Percentiles rank a stretch among this genome's conserved stretches.
Evolutionary conservation across 1,140 invertebrate genomes (phyloP).

Genomic region (Drosophila baimaii): DNA sequence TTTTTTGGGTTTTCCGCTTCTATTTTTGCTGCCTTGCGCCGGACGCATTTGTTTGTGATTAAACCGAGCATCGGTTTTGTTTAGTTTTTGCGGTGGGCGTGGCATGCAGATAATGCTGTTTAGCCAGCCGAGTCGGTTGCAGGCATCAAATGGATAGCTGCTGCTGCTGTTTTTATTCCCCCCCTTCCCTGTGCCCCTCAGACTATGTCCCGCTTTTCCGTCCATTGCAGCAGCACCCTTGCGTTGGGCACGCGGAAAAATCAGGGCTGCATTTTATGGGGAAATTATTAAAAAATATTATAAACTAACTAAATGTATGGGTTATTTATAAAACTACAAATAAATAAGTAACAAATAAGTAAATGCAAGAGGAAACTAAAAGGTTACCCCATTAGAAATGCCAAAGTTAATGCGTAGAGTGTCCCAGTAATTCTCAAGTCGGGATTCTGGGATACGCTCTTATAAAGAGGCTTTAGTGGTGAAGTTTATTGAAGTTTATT

Average conservation of each 20-base stretch:
- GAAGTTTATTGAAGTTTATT: no score
- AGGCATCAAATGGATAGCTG: conserved; percentile 30
- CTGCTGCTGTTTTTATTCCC: neutral
- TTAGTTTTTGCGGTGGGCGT: conserved; percentile 57
- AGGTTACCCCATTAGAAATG: no score
- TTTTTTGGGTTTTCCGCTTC: conserved; percentile 2
- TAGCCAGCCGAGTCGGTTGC: conserved; percentile 34
- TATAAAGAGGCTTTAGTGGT: no score
- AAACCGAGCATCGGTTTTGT: conserved; percentile 65
- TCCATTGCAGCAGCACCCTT: no score
- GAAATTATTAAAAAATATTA: neutral
- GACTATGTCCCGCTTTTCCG: neutral
- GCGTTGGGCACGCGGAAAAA: neutral
- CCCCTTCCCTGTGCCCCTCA: neutral
- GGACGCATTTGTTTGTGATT: conserved; percentile 78
- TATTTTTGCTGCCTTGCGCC: conserved; percentile 26
- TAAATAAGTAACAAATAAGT: no score
- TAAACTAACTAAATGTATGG: no score
- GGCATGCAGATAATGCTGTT: conserved; percentile 50
- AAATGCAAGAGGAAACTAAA: no score
- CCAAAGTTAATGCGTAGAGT: no score
- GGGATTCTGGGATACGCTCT: no score
- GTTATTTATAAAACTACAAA: neutral
- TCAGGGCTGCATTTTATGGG: neutral
- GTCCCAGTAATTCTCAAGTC: no score